These are phyloP conservation scores for Glossosoma conforme DNA, from an alignment of 1,140 invertebrate genomes.

Conservation along the genomic window DNA sequence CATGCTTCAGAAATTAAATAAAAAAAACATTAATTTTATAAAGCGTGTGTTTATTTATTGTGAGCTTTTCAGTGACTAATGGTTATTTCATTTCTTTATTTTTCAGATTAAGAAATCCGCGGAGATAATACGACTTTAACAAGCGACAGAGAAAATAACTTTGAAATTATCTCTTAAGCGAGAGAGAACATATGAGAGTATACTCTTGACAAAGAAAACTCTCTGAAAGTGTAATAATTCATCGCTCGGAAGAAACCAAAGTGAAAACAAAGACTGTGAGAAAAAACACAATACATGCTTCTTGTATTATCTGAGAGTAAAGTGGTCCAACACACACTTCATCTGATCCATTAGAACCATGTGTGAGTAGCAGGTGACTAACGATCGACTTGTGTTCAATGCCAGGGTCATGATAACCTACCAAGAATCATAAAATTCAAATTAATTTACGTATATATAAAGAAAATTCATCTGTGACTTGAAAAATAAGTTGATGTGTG, in stretches of 20 bases:
- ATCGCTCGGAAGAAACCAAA: not conserved
- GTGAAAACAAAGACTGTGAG: conserved; percentile 1
- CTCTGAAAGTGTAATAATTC: not conserved
- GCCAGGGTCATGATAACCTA: not conserved
- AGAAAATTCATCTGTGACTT: conserved; percentile 2
- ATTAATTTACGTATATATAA: conserved; percentile 7
- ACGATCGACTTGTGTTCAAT: not conserved
- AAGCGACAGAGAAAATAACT: too few species aligned
- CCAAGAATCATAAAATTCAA: not conserved
- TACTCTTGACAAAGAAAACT: too few species aligned
- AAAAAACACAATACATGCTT: conserved; percentile 2
- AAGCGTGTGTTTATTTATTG: too few species aligned
- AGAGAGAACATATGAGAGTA: too few species aligned
- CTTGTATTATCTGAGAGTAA: not conserved
- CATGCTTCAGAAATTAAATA: too few species aligned
- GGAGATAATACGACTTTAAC: too few species aligned
- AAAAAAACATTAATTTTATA: too few species aligned
- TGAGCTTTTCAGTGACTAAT: too few species aligned
- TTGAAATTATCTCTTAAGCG: too few species aligned
- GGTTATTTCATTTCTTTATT: too few species aligned
- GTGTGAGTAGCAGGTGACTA: not conserved
- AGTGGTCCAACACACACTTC: not conserved
- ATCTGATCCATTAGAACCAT: not conserved
- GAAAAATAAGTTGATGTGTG: too few species aligned
- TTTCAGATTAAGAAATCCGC: too few species aligned